A percentile compares a stretch with the other conserved stretches of the same genome.
Conservation (phyloP, 2,113 vertebrate genomes). For the Sciurus niger region DNA sequence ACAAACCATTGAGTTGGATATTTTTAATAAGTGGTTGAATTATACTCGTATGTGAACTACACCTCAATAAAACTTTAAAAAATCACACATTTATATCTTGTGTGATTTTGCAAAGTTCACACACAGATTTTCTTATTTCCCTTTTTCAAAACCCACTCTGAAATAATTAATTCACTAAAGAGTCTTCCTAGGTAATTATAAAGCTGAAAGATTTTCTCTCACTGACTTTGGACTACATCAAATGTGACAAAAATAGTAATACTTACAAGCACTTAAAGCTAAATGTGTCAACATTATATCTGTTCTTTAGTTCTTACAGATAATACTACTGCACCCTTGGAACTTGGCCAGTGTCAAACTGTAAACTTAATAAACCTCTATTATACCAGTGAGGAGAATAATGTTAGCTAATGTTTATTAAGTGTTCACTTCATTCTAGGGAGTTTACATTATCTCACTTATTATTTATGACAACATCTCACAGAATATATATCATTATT, state of each 20-base stretch:
- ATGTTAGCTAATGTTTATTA: background rate
- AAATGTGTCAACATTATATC: background rate
- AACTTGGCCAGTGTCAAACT: background rate
- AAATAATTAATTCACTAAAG: slow-evolving; percentile 23
- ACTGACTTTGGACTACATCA: background rate
- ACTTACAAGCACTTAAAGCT: background rate
- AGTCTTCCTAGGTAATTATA: background rate
- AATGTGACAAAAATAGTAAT: background rate
- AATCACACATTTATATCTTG: background rate
- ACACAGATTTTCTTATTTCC: background rate
- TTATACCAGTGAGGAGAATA: background rate
- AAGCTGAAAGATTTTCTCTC: background rate
- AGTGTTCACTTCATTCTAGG: background rate
- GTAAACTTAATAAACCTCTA: background rate
- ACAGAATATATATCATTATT: background rate
- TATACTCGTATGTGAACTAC: background rate
- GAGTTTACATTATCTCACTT: background rate
- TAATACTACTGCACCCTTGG: background rate
- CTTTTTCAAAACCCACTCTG: background rate
- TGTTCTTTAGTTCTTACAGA: background rate
- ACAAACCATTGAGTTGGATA: background rate
- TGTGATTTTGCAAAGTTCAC: background rate
- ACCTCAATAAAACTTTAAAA: background rate
- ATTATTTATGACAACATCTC: background rate
- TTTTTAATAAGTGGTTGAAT: background rate